Evolutionary conservation across 37 sponge, comb jelly and placozoan species (phyloP), one percentile per base, ranked within the genome.

Genomic region (Geodia barretti): DNA sequence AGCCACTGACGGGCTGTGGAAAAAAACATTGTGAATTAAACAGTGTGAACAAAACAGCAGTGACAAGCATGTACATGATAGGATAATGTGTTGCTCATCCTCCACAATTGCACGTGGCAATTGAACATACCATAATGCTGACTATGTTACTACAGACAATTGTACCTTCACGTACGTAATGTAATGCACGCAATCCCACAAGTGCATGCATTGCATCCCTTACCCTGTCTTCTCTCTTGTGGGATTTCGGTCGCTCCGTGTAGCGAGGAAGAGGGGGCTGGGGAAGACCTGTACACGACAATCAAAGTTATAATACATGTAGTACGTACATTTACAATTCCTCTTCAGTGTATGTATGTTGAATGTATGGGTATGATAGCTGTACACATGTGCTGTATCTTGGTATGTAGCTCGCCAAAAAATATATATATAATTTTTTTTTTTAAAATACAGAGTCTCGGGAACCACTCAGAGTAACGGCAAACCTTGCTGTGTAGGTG

Each of bases 401-500:
- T n/a, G n/a, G n/a, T n/a, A n/a, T n/a, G n/a, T n/a, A n/a, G n/a
- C n/a, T n/a, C n/a, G n/a, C n/a, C n/a, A n/a, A n/a, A n/a, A n/a
- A n/a, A n/a, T n/a, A n/a, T n/a, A n/a, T n/a, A n/a, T n/a, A n/a
- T n/a, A n/a, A n/a, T n/a, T n/a, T n/a, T n/a, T n/a, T n/a, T n/a
- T n/a, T n/a, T n/a, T n/a, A n/a, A n/a, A n/a, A n/a, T n/a, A n/a
- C n/a, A n/a, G n/a, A 23, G 20, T 60, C 61, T 23, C 20, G 19
- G 25, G 68, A 24, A 21, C 60, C 20, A 59, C 14, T 59, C 19
- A 21, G 60, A 14, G 20, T 20, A 59, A 59, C 19, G 60, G 60
- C 60, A n/a, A n/a, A 82, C 73, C 83, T 42, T 21, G 41, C 36
- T 28, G 8, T 9, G 43, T 42, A 23, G 83, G 83, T 62, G 83